A percentile compares a stretch with the other conserved stretches of the same genome.
phyloP scores from a whole-genome alignment of 2,797 vertebrate genomes.

The Notamacropus eugenii region DNA sequence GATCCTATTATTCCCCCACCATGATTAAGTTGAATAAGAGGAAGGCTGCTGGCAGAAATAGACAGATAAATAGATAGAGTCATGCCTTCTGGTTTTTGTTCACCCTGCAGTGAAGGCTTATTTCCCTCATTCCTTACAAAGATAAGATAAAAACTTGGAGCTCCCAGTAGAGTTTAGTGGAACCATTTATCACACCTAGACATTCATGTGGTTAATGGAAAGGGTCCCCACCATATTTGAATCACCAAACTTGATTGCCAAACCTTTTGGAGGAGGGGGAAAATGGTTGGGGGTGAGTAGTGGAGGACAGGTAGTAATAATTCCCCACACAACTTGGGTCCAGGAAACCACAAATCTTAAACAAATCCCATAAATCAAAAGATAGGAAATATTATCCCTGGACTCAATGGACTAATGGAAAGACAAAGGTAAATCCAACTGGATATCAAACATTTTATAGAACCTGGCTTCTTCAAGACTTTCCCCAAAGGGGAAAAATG shows the following conservation, averaged over 20 bases:
- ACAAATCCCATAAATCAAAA: slow-evolving; percentile 59
- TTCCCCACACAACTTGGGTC: slow-evolving; percentile 45
- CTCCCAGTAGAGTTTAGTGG: neutral
- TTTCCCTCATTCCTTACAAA: neutral
- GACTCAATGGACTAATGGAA: slow-evolving; percentile 49
- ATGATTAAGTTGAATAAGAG: neutral
- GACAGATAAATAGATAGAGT: neutral
- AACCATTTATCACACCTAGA: neutral
- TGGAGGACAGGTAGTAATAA: slow-evolving; percentile 27
- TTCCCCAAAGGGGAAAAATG: neutral
- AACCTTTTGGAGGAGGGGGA: slow-evolving; percentile 12
- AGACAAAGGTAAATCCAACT: slow-evolving; percentile 37
- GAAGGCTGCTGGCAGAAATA: neutral
- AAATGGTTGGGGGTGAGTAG: neutral
- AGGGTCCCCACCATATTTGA: neutral
- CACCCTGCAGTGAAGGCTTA: neutral
- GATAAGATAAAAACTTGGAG: neutral
- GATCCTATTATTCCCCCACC: neutral
- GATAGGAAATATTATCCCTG: slow-evolving; percentile 61
- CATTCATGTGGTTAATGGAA: slow-evolving; percentile 29
- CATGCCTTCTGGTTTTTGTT: neutral
- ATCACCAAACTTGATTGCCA: neutral
- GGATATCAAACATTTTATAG: slow-evolving; percentile 51
- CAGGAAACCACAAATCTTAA: slow-evolving; percentile 64
- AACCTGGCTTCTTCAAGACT: slow-evolving; percentile 50